phyloP scores from a whole-genome alignment of 2,113 vertebrate genomes.

The Steatornis caripensis region DNA sequence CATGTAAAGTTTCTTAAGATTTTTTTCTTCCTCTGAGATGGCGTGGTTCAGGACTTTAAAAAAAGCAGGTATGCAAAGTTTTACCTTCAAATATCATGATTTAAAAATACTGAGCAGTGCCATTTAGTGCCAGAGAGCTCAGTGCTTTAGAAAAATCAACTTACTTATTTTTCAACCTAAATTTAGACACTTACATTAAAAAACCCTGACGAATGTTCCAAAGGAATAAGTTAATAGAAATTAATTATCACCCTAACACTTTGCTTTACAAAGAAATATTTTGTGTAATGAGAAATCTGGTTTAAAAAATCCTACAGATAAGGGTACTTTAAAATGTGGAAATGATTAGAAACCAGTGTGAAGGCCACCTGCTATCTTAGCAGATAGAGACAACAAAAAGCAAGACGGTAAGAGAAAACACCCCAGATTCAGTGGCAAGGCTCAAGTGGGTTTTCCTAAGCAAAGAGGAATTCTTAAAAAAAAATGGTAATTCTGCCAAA shows the following conservation, averaged over 20 bases:
- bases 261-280: not conserved
- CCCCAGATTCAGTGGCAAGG: not conserved
- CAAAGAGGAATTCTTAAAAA: not conserved
- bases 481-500: not conserved
- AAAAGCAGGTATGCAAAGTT: not conserved
- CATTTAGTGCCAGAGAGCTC: not conserved
- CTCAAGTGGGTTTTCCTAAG: not conserved
- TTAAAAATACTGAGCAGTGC: not conserved
- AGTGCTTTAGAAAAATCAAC: not conserved
- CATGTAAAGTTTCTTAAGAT: not conserved
- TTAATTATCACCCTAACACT: conserved; percentile 17
- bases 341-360: not conserved
- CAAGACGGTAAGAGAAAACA: not conserved
- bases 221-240: not conserved
- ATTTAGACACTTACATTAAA: not conserved
- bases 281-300: not conserved
- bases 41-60: not conserved
- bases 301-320: not conserved
- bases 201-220: not conserved
- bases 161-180: not conserved
- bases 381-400: not conserved
- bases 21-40: not conserved
- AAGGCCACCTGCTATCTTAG: not conserved
- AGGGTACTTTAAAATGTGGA: not conserved
- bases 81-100: not conserved